Evolutionary conservation across 2,797 vertebrate species (phyloP).

Genomic region (Gallinago nigripennis): DNA sequence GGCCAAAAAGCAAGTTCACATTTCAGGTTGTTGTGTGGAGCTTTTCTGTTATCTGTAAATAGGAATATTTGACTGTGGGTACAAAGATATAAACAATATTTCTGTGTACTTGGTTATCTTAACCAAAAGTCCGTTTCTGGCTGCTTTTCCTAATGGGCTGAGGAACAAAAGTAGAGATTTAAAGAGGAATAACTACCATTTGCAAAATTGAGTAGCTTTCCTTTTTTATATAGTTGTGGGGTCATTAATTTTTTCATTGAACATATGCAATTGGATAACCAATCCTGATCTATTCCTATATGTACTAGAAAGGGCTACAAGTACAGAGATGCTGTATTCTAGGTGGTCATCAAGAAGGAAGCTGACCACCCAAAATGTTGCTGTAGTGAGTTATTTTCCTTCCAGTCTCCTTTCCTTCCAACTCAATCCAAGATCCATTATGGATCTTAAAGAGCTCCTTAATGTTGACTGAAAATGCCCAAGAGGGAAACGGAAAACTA

Average conservation of each 20-base stretch:
- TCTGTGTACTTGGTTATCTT: not conserved
- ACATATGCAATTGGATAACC: not conserved
- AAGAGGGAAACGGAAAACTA: not conserved
- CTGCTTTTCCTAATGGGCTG: not conserved
- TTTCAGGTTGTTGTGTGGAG: not conserved
- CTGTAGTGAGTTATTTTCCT: not conserved
- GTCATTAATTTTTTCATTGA: not conserved
- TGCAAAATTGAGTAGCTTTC: not conserved
- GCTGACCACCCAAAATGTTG: not conserved
- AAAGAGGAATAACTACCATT: not conserved
- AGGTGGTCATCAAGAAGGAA: not conserved
- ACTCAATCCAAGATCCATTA: not conserved
- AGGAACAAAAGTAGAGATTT: not conserved
- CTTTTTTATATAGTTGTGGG: not conserved
- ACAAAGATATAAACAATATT: conserved; percentile 14
- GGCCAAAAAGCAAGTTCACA: conserved; percentile 1
- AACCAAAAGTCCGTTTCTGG: not conserved
- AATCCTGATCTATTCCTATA: not conserved
- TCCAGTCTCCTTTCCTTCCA: not conserved
- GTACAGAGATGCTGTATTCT: not conserved
- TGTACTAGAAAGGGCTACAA: not conserved
- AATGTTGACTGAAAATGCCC: not conserved
- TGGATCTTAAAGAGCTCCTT: not conserved
- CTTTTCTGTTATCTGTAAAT: conserved; percentile 17
- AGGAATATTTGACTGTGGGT: not conserved